Conservation (phyloP, 2,113 vertebrate genomes). For the Leucopternis melanops region DNA sequence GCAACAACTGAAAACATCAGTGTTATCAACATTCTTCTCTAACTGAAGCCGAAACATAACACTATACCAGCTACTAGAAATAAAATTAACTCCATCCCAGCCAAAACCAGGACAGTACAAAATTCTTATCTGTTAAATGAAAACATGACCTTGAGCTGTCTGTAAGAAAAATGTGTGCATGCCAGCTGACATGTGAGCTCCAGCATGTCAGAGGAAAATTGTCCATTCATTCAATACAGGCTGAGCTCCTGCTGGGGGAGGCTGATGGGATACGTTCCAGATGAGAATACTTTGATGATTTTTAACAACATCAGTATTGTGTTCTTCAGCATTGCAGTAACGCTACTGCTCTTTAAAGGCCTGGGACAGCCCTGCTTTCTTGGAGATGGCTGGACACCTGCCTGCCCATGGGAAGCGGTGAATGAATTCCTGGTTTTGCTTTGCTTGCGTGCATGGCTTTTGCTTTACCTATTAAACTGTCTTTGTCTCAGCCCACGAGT, state of each 20-base stretch:
- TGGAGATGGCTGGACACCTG: too few relatives aligned
- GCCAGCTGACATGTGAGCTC: neutral
- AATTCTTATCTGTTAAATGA: neutral
- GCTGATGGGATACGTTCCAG: neutral
- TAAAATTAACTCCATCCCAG: too few relatives aligned
- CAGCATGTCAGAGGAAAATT: neutral
- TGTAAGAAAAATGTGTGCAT: neutral
- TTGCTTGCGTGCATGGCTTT: too few relatives aligned
- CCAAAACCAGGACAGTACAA: neutral
- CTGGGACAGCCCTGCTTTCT: too few relatives aligned
- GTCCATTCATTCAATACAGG: neutral
- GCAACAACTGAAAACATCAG: too few relatives aligned
- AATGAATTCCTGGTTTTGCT: too few relatives aligned
- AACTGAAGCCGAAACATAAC: too few relatives aligned
- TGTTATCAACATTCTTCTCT: too few relatives aligned
- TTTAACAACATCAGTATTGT: neutral
- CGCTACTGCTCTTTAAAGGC: neutral
- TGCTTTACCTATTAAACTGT: too few relatives aligned
- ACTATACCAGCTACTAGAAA: too few relatives aligned
- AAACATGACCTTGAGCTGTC: neutral
- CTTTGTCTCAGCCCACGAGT: too few relatives aligned
- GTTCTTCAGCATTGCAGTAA: neutral
- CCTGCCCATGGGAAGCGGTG: too few relatives aligned
- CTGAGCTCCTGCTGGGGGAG: neutral
- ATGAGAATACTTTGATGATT: neutral